Conservation (phyloP, 2,797 vertebrate genomes). For the Xyrichtys novacula region DNA sequence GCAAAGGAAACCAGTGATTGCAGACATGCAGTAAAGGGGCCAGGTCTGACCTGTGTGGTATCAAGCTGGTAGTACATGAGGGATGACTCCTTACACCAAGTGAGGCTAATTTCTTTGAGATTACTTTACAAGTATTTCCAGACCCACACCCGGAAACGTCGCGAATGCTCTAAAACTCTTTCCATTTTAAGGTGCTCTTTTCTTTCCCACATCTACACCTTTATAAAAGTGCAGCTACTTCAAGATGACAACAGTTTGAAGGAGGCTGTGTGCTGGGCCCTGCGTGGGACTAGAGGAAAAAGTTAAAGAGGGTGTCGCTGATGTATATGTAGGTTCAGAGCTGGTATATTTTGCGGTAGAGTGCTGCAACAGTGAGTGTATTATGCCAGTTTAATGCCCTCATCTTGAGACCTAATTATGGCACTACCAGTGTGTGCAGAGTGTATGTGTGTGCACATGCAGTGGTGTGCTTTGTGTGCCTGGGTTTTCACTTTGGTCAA, state of each 20-base stretch:
- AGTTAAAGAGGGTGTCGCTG: constrained; percentile 53
- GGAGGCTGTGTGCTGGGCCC: constrained; percentile 50
- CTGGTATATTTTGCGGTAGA: constrained; percentile 64
- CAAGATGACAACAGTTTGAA: constrained; percentile 75
- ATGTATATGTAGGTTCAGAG: constrained; percentile 54
- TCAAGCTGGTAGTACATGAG: constrained; percentile 19
- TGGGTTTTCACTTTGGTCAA: constrained; percentile 81
- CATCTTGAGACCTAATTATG: constrained; percentile 82
- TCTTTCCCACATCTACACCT: constrained; percentile 16
- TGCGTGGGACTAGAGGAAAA: constrained; percentile 55
- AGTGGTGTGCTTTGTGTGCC: constrained; percentile 60
- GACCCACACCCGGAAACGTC: constrained; percentile 34
- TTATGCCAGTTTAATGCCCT: constrained; percentile 81
- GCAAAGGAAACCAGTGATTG: constrained; percentile 70
- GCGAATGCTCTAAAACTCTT: constrained; percentile 17
- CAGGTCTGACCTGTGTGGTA: constrained; percentile 67
- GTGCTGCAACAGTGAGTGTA: constrained; percentile 67
- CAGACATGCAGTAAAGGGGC: constrained; percentile 66
- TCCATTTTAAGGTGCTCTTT: constrained; percentile 28
- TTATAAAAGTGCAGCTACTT: constrained; percentile 44
- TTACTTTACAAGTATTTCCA: constrained; percentile 48
- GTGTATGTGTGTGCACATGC: constrained; percentile 38
- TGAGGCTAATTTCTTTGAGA: constrained; percentile 32
- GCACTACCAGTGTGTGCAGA: constrained; percentile 64
- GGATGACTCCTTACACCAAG: constrained; percentile 10